A percentile compares a stretch with the other conserved stretches of the same genome.
These are phyloP conservation scores for Empis livida DNA, from an alignment of 2,888 invertebrate genomes.

Conservation along the genomic window DNA sequence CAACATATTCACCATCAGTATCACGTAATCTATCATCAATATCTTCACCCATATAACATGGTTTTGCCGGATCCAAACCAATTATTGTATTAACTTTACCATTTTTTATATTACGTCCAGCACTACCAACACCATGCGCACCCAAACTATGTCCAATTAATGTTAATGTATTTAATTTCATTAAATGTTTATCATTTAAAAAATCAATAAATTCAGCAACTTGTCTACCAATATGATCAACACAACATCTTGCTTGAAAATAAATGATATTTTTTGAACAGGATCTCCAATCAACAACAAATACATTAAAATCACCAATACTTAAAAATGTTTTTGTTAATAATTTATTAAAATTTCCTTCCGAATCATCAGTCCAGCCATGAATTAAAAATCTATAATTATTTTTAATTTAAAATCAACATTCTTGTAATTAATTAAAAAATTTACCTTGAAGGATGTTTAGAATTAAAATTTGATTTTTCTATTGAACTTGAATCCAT, in stretches of 20 bases:
- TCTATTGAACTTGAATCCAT: not conserved
- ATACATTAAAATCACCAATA: constrained; percentile 41
- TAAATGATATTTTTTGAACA: constrained; percentile 39
- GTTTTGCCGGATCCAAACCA: constrained; percentile 26
- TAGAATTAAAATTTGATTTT: constrained; percentile 1
- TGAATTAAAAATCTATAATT: constrained; percentile 33
- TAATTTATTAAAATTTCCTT: constrained; percentile 7
- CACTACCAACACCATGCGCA: constrained; percentile 44
- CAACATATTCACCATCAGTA: constrained; percentile 21
- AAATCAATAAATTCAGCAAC: constrained; percentile 19
- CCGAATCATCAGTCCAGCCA: constrained; percentile 39
- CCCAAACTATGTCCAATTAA: constrained; percentile 43
- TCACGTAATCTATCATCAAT: constrained; percentile 12
- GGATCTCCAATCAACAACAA: constrained; percentile 44
- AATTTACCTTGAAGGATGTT: not conserved
- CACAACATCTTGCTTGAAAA: constrained; percentile 36
- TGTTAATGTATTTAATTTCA: constrained; percentile 37
- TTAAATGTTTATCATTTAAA: constrained; percentile 37
- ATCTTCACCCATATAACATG: constrained; percentile 14
- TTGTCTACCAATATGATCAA: constrained; percentile 14
- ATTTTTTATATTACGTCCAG: constrained; percentile 40
- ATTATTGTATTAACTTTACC: constrained; percentile 42
- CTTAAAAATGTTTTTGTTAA: constrained; percentile 36
- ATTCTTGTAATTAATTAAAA: constrained; percentile 25
- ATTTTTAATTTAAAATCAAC: too few species aligned